Conservation (phyloP, 2,113 vertebrate genomes). For the Eulacestoma nigropectus region DNA sequence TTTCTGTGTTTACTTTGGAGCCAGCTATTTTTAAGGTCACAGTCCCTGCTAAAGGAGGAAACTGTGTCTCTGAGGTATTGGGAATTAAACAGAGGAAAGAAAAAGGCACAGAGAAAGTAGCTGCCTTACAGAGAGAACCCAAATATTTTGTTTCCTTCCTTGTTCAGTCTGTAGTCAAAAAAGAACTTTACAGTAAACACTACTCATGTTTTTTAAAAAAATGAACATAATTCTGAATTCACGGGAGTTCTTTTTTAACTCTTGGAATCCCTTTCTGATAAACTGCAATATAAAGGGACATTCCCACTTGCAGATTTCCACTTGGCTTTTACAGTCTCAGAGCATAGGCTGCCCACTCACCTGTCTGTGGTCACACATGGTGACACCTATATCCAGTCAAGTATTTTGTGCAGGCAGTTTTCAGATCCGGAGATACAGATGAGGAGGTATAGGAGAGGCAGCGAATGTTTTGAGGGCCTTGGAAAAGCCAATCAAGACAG, state of each 20-base stretch:
- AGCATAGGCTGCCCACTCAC: background rate
- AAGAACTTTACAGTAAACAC: background rate
- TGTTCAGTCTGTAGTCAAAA: background rate
- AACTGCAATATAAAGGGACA: background rate
- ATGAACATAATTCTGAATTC: background rate
- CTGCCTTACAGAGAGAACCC: background rate
- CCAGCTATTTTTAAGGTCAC: slow-evolving; percentile 55
- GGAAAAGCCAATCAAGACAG: background rate
- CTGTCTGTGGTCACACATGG: background rate
- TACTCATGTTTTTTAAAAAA: background rate
- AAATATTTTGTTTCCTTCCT: slow-evolving; percentile 23
- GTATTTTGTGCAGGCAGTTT: background rate
- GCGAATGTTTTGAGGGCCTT: background rate
- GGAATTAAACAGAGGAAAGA: slow-evolving; percentile 45
- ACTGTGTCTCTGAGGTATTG: slow-evolving; percentile 18
- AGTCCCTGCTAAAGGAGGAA: slow-evolving; percentile 41
- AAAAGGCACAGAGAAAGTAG: slow-evolving; percentile 37
- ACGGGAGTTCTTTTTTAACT: background rate
- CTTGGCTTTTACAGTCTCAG: background rate
- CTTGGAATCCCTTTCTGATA: background rate
- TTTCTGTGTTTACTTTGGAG: slow-evolving; percentile 48
- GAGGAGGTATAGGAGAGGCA: background rate
- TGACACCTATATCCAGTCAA: background rate
- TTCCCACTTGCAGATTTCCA: background rate
- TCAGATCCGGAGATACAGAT: background rate